Percentiles rank a stretch among this genome's conserved stretches.
phyloP scores from a whole-genome alignment of 1,140 invertebrate species.

The Brachionus asplanchnoidis region DNA sequence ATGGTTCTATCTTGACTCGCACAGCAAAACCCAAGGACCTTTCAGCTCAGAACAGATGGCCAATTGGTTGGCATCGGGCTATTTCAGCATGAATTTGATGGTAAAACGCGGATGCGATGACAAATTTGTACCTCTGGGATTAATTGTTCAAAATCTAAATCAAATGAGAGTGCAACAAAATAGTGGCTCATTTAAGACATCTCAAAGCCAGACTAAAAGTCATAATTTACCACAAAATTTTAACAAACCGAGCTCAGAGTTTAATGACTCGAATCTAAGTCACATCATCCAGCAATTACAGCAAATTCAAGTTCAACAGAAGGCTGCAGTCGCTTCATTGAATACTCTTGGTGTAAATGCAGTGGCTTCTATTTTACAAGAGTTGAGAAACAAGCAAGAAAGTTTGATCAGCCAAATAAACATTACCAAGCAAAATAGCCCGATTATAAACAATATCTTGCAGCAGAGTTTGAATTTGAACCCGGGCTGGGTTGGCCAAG shows the following conservation, averaged over 20 bases:
- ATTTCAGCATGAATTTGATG: constrained; percentile 34
- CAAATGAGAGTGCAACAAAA: neutral
- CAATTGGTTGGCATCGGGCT: constrained; percentile 26
- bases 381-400: constrained; percentile 21
- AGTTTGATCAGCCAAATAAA: neutral
- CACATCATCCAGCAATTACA: neutral
- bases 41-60: constrained; percentile 33
- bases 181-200: neutral
- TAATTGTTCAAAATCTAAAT: constrained; percentile 3
- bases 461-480: neutral
- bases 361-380: neutral
- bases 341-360: neutral
- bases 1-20: constrained; percentile 29
- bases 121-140: constrained; percentile 13
- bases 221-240: neutral
- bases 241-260: neutral
- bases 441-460: neutral
- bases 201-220: neutral
- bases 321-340: neutral
- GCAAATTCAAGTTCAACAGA: constrained; percentile 11
- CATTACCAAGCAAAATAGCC: neutral
- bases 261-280: neutral
- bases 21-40: constrained; percentile 26
- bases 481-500: neutral
- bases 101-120: constrained; percentile 26